Conservation (phyloP, 1,140 invertebrate species). For the Epicauta chinensis region DNA sequence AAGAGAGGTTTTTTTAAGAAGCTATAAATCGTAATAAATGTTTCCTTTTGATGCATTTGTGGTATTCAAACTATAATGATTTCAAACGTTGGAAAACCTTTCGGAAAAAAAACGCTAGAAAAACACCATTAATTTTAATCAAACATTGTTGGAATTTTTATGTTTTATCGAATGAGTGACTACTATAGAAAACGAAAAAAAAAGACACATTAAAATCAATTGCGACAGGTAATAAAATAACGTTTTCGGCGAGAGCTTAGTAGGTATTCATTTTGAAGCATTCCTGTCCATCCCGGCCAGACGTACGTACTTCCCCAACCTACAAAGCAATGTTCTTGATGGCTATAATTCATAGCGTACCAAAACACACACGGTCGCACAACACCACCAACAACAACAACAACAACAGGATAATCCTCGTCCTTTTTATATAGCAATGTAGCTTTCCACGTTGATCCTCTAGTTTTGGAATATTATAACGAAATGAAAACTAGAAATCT, state of each 20-base stretch:
- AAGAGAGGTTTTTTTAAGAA: conserved; percentile 3
- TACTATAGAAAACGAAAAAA: too few relatives aligned
- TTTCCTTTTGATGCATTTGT: conserved; percentile 9
- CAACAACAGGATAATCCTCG: conserved; percentile 20
- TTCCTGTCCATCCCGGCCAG: conserved; percentile 24
- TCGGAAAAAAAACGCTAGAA: too few relatives aligned
- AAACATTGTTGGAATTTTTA: too few relatives aligned
- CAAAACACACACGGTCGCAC: too few relatives aligned
- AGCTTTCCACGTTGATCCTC: conserved; percentile 5
- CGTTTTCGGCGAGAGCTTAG: background rate
- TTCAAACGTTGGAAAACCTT: too few relatives aligned
- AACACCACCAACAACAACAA: too few relatives aligned
- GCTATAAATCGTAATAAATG: conserved; percentile 10
- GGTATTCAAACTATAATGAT: too few relatives aligned
- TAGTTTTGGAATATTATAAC: too few relatives aligned
- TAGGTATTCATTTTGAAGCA: too few relatives aligned
- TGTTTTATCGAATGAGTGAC: too few relatives aligned
- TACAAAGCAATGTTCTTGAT: conserved; percentile 37
- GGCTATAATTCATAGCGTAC: conserved; percentile 36
- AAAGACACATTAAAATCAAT: background rate
- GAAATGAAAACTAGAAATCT: too few relatives aligned
- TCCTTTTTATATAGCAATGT: conserved; percentile 25
- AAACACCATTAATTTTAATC: too few relatives aligned
- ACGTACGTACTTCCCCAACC: conserved; percentile 18
- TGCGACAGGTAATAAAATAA: conserved; percentile 32